phyloP scores from a whole-genome alignment of 2,888 invertebrate species.

The Yponomeuta plumbellus region DNA sequence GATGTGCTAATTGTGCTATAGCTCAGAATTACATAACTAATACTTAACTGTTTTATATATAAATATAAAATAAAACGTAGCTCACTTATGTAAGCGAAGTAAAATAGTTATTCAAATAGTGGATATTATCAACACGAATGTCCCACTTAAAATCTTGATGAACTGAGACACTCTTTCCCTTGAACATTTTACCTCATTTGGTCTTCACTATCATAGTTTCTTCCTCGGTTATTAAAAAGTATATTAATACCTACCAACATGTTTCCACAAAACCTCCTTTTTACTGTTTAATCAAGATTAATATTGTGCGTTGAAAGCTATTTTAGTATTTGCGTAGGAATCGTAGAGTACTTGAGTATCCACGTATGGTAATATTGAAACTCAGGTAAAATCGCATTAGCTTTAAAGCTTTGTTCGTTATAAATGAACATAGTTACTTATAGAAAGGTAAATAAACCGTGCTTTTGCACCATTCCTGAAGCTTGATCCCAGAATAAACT shows the following conservation, averaged over 20 bases:
- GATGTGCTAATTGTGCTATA: no score
- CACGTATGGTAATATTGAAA: no score
- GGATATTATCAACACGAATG: no score
- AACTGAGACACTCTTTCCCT: neutral
- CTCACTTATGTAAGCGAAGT: no score
- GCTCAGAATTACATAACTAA: no score
- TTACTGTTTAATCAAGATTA: neutral
- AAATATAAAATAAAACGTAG: no score
- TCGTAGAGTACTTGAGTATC: neutral
- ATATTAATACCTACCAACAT: no score
- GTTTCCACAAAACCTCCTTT: no score
- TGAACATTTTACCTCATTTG: neutral
- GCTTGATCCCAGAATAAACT: neutral
- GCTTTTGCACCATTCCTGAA: neutral
- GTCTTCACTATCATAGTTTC: conserved; percentile 1
- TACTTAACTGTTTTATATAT: no score
- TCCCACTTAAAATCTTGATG: neutral
- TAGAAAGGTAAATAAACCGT: neutral
- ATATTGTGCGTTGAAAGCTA: neutral
- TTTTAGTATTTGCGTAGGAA: neutral
- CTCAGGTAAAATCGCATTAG: neutral
- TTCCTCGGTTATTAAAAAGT: neutral
- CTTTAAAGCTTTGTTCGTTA: neutral
- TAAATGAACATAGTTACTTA: neutral
- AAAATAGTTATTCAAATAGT: no score